Conservation (phyloP, 2,888 invertebrate genomes). For the Melangyna quadrimaculata region DNA sequence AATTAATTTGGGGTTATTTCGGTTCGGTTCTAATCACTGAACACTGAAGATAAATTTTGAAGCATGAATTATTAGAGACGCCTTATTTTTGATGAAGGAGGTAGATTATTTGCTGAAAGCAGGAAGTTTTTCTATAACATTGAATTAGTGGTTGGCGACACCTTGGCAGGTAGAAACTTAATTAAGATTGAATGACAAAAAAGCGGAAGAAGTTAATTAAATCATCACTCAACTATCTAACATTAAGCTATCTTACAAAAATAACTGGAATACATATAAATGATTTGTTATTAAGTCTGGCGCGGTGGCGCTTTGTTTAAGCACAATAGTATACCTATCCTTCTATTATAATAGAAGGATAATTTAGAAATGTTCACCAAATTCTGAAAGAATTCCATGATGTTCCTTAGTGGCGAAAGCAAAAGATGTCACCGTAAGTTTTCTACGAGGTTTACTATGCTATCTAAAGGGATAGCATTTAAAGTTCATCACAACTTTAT, state of each 20-base stretch:
- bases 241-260: neutral
- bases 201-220: neutral
- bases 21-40: conserved; percentile 30
- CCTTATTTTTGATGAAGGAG: neutral
- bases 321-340: too few relatives aligned
- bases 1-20: conserved; percentile 53
- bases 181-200: neutral
- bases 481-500: too few relatives aligned
- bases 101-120: neutral
- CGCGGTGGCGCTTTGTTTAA: too few relatives aligned
- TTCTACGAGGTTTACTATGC: too few relatives aligned
- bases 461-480: too few relatives aligned
- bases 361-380: too few relatives aligned
- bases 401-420: too few relatives aligned
- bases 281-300: too few relatives aligned
- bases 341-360: too few relatives aligned
- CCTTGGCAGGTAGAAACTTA: neutral
- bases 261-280: too few relatives aligned
- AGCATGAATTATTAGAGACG: conserved; percentile 40
- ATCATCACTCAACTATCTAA: neutral
- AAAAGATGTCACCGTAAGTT: too few relatives aligned
- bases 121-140: neutral
- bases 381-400: too few relatives aligned
- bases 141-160: neutral
- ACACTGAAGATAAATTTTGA: conserved; percentile 19